These are phyloP conservation scores for Alethe castanea DNA, from an alignment of 2,113 vertebrate genomes.

Conservation along the genomic window DNA sequence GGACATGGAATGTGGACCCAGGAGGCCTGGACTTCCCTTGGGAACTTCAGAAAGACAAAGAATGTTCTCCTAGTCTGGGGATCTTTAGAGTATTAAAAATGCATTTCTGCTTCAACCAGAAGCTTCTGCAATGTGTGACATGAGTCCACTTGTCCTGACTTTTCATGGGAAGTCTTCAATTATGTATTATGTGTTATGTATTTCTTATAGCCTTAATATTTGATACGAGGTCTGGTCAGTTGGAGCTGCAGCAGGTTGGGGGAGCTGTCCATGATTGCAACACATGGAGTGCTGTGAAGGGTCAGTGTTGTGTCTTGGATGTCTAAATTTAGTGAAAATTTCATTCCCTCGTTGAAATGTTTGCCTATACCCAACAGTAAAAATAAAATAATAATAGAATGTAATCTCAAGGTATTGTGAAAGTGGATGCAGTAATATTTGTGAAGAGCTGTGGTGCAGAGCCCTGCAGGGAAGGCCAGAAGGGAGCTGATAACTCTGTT, in stretches of 20 bases:
- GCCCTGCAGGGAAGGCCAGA: not conserved
- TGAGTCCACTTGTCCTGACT: not conserved
- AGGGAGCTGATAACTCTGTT: not conserved
- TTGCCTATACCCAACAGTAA: not conserved
- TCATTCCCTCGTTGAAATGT: not conserved
- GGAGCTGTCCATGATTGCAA: not conserved
- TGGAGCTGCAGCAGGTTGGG: not conserved
- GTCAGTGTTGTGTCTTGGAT: not conserved
- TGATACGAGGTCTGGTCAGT: not conserved
- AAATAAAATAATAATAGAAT: not conserved
- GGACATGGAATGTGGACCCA: not conserved
- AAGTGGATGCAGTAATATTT: not conserved
- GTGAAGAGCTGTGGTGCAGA: not conserved
- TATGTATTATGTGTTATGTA: rapidly evolving
- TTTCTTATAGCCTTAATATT: not conserved
- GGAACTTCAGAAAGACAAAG: not conserved
- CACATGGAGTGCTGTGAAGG: not conserved
- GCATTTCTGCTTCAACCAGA: not conserved
- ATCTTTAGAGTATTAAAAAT: not conserved
- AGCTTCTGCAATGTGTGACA: not conserved
- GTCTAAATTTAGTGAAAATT: not conserved
- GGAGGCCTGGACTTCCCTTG: not conserved
- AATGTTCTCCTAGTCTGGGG: not conserved
- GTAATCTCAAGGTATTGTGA: not conserved
- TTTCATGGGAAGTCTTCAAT: not conserved